phyloP scores from a whole-genome alignment of 2,888 invertebrate species.

The Cephus runcator region DNA sequence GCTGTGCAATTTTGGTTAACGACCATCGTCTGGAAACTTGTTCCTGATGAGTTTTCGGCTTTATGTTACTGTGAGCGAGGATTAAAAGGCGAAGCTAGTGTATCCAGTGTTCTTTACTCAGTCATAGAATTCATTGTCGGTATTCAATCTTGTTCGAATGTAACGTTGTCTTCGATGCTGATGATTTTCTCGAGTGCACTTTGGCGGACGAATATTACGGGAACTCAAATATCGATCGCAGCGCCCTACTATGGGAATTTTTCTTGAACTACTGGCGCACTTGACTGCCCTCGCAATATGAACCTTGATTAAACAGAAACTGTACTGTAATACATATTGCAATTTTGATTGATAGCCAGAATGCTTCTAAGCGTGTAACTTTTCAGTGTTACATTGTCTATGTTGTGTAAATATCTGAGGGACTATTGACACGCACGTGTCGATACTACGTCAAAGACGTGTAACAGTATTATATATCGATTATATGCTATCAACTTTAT shows the following conservation, averaged over 20 bases:
- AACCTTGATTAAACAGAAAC: not conserved
- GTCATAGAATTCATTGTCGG: not conserved
- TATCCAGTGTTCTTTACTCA: not conserved
- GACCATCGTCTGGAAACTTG: not conserved
- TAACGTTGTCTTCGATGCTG: not conserved
- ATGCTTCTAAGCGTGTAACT: not conserved
- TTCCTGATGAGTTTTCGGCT: not conserved
- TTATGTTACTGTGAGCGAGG: not conserved
- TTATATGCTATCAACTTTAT: not conserved
- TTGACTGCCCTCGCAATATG: not conserved
- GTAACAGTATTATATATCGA: not conserved
- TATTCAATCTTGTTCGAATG: not conserved
- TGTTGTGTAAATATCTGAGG: too few species aligned
- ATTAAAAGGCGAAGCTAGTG: not conserved
- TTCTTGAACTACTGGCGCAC: not conserved
- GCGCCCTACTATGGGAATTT: not conserved
- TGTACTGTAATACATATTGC: not conserved
- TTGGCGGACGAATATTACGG: not conserved
- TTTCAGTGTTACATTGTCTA: not conserved
- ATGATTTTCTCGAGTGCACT: not conserved
- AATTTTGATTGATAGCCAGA: not conserved
- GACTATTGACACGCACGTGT: too few species aligned
- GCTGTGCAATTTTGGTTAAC: not conserved
- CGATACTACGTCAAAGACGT: not conserved
- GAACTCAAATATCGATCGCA: not conserved